Evolutionary conservation across 1,140 invertebrate species (phyloP).

Genomic region (Anastrepha ludens): DNA sequence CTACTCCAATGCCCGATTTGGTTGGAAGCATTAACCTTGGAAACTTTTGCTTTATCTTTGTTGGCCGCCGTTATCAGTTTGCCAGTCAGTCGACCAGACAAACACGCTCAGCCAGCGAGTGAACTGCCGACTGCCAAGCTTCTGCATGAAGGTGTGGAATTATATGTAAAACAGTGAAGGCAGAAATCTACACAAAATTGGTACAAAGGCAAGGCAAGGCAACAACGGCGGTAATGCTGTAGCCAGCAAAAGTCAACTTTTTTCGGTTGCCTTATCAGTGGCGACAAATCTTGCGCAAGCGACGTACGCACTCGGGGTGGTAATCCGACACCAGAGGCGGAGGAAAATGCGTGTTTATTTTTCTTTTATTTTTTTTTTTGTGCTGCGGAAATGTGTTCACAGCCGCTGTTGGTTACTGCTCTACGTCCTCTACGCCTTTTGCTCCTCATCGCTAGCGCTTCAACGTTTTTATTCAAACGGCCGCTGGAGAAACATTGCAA

Average conservation of each 20-base stretch:
- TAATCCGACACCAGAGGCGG: neutral
- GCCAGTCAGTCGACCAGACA: neutral
- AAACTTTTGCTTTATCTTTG: slow-evolving; percentile 43
- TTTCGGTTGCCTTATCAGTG: slow-evolving; percentile 23
- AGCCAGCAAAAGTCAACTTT: slow-evolving; percentile 28
- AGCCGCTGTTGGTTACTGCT: slow-evolving; percentile 21
- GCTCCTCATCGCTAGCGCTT: too few species aligned
- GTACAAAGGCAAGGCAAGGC: neutral
- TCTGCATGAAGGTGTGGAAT: too few species aligned
- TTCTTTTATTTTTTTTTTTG: slow-evolving; percentile 32
- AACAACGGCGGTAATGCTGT: neutral
- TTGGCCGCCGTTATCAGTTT: slow-evolving; percentile 20
- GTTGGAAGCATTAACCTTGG: slow-evolving; percentile 42
- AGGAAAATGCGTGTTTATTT: slow-evolving; percentile 30
- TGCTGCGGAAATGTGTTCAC: slow-evolving; percentile 26
- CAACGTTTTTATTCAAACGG: too few species aligned
- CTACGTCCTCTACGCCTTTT: neutral
- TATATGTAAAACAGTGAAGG: neutral
- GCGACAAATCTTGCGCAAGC: slow-evolving; percentile 29
- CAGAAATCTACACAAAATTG: neutral
- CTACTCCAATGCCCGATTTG: slow-evolving; percentile 51
- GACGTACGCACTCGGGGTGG: neutral
- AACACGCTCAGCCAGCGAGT: neutral
- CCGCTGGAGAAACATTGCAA: neutral
- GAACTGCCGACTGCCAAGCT: too few species aligned